Conservation (phyloP, 2,888 invertebrate species). For the Drosophila mimica region DNA sequence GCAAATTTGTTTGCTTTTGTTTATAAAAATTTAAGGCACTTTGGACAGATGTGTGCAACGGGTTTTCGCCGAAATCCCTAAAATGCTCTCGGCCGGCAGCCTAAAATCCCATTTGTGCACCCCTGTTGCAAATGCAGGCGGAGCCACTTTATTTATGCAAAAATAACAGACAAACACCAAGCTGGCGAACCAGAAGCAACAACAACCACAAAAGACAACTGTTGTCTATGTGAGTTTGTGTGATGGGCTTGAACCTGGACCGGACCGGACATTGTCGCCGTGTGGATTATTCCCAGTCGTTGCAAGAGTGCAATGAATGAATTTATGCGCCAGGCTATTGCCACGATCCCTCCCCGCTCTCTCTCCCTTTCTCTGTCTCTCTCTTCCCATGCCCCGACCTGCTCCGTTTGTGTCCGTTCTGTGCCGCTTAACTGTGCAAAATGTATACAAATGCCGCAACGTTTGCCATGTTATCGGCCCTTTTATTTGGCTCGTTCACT, state of each 20-base stretch:
- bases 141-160: constrained; percentile 76
- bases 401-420: constrained; percentile 21
- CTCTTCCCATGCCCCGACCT: neutral
- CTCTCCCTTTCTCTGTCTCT: constrained; percentile 1
- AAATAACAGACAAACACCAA: constrained; percentile 75
- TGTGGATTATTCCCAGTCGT: constrained; percentile 81
- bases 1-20: constrained; percentile 76
- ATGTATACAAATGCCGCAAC: constrained; percentile 73
- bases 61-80: constrained; percentile 57
- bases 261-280: constrained; percentile 72
- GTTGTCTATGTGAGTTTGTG: constrained; percentile 39
- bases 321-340: constrained; percentile 64
- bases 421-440: constrained; percentile 67
- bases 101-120: constrained; percentile 77
- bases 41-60: constrained; percentile 58
- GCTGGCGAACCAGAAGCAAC: constrained; percentile 32
- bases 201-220: constrained; percentile 57
- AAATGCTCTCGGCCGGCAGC: constrained; percentile 54
- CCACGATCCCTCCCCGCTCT: constrained; percentile 14
- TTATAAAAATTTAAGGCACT: constrained; percentile 81
- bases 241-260: constrained; percentile 40
- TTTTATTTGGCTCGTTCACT: constrained; percentile 55
- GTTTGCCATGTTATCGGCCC: constrained; percentile 67
- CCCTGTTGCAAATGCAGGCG: constrained; percentile 34
- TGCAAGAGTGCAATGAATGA: constrained; percentile 80